Evolutionary conservation across 1,140 invertebrate genomes (phyloP).

Genomic region (Ostrea edulis): DNA sequence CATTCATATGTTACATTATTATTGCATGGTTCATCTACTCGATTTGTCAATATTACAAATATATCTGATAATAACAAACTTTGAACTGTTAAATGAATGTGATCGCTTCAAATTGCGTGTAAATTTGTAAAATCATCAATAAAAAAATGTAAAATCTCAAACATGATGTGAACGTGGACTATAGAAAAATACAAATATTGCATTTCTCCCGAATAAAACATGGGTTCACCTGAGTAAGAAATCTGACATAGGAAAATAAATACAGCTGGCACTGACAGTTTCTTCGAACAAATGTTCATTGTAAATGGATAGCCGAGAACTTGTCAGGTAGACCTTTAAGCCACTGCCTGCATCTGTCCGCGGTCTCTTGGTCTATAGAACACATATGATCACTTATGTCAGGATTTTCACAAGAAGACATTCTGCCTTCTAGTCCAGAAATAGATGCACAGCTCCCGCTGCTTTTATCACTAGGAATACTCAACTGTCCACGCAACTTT

Average conservation of each 20-base stretch:
- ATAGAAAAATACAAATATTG: slow-evolving; percentile 33
- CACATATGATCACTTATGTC: neutral
- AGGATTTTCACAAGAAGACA: slow-evolving; percentile 5
- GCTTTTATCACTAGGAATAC: neutral
- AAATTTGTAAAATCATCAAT: slow-evolving; percentile 11
- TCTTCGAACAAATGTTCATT: neutral
- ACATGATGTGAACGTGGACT: neutral
- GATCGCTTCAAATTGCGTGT: neutral
- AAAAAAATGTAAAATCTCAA: slow-evolving; percentile 11
- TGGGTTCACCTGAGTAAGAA: neutral
- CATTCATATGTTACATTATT: too few species aligned
- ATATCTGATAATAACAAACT: neutral
- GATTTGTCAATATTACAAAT: too few species aligned
- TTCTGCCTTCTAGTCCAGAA: neutral
- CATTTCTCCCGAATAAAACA: slow-evolving; percentile 27
- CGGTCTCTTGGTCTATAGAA: neutral
- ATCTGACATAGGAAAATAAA: neutral
- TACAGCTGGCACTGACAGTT: neutral
- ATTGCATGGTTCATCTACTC: too few species aligned
- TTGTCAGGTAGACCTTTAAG: slow-evolving; percentile 1
- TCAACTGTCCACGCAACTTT: neutral
- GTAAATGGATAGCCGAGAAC: slow-evolving; percentile 17
- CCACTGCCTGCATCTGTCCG: slow-evolving; percentile 14
- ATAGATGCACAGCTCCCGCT: neutral
- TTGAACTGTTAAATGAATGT: neutral